Evolutionary conservation across 2,797 vertebrate genomes (phyloP), one percentile per base, ranked within the genome.

Genomic region (Sebastes kiyomatsui): DNA sequence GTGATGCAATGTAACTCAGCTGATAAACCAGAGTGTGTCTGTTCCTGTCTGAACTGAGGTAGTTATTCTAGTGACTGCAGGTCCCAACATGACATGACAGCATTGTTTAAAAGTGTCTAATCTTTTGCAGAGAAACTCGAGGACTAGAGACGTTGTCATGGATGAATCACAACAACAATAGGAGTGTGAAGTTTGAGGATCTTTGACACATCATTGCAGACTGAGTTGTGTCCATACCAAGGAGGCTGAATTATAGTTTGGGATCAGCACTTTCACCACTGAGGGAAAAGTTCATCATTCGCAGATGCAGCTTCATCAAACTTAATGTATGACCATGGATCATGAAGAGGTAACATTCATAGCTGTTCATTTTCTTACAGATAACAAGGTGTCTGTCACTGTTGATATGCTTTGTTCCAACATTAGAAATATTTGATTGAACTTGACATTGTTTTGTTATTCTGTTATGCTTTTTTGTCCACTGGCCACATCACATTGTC

Each of bases 261-360:
- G 70, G 46, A 67, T 54, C 61, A 55, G 22, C 6, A 12, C 35
- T 82, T 82, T 71, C 28, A 32, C 42, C 52, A 32, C n/a, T 56
- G 55, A 84, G 68, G 80, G 80, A 74, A 59, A 58, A 35, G 27
- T 65, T 83, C 55, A 82, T 77, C 81, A 59, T 38, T 80, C 54
- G 65, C 82, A 65, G 77, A 93, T 89, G 85, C 83, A 67, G 68
- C 85, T 46, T 66, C 77, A 66, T 67, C 75, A 23, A 72, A 67
- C 54, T 54, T 85, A 80, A 90, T 62, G 56, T n/a, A 16, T 80
- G 67, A 90, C 71, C 67, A 94, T 94, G 94, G 93, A 93, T 81
- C 87, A 83, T 72, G 82, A 91, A 54, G 88, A 94, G 94, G 94
- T 95, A 89, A 88, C 16, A 18, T 65, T 75, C 28, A 52, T 33